Evolutionary conservation across 2,888 invertebrate genomes (phyloP).

Genomic region (Lampropteryx suffumata): DNA sequence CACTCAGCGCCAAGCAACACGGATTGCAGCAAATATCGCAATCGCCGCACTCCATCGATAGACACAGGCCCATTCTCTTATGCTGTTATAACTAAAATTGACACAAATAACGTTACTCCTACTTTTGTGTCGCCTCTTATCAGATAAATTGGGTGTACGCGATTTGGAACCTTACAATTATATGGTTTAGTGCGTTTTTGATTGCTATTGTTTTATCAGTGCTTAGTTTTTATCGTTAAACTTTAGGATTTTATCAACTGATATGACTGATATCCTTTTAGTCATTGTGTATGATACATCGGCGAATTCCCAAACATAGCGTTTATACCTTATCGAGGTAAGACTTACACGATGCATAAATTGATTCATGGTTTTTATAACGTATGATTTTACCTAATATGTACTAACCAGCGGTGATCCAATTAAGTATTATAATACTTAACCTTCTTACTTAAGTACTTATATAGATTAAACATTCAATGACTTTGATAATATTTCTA

Average conservation of each 20-base stretch:
- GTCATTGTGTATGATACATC: slow-evolving; percentile 1
- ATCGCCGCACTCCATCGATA: slow-evolving; percentile 72
- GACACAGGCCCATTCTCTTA: slow-evolving; percentile 68
- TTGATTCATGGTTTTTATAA: too few relatives aligned
- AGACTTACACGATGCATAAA: too few relatives aligned
- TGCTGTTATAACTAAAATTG: slow-evolving; percentile 57
- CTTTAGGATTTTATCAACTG: slow-evolving; percentile 46
- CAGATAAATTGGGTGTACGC: slow-evolving; percentile 13
- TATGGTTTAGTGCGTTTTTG: slow-evolving; percentile 31
- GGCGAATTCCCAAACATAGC: background rate
- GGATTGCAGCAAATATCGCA: slow-evolving; percentile 71
- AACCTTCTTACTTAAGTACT: too few relatives aligned
- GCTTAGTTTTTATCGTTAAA: slow-evolving; percentile 42
- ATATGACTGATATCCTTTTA: slow-evolving; percentile 39
- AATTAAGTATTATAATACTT: too few relatives aligned
- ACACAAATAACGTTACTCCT: slow-evolving; percentile 40
- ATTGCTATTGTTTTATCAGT: slow-evolving; percentile 45
- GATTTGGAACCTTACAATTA: slow-evolving; percentile 29
- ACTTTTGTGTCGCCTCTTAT: slow-evolving; percentile 19
- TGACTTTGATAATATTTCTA: too few relatives aligned
- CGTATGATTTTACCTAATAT: too few relatives aligned
- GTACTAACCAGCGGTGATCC: too few relatives aligned
- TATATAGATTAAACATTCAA: too few relatives aligned
- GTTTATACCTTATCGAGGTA: background rate
- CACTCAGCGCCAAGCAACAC: slow-evolving; percentile 70